These are phyloP conservation scores for Zootoca vivipara DNA, from an alignment of 2,113 vertebrate species.

Conservation along the genomic window DNA sequence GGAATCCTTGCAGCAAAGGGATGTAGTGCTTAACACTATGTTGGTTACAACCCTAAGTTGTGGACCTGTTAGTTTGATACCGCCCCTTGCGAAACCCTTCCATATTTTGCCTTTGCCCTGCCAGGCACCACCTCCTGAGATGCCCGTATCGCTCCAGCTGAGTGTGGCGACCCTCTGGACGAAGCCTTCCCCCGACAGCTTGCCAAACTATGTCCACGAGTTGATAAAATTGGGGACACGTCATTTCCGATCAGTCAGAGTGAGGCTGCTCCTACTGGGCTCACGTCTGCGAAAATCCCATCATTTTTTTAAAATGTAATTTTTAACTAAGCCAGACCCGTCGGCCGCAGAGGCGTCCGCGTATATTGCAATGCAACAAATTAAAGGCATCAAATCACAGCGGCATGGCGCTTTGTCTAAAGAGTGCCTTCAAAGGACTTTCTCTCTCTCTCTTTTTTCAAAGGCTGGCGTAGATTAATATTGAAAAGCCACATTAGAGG, in stretches of 20 bases:
- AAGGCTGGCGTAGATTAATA: slow-evolving; percentile 35
- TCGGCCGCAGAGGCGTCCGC: slow-evolving; percentile 5
- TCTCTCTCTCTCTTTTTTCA: slow-evolving; percentile 41
- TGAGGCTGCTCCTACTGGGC: background rate
- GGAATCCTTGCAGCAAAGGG: too few species aligned
- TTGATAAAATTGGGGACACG: background rate
- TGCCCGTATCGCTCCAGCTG: background rate
- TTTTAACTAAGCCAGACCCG: slow-evolving; percentile 15
- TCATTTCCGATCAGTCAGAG: background rate
- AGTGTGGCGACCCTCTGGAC: background rate
- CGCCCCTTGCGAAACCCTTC: too few species aligned
- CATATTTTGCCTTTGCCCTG: background rate
- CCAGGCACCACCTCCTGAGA: background rate
- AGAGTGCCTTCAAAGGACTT: slow-evolving; percentile 41
- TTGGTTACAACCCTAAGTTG: too few species aligned
- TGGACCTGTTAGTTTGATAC: too few species aligned
- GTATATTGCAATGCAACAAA: slow-evolving; percentile 23
- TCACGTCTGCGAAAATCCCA: background rate
- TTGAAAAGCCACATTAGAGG: slow-evolving; percentile 36
- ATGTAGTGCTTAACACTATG: too few species aligned
- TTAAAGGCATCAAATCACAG: slow-evolving; percentile 18
- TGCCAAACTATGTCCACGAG: background rate
- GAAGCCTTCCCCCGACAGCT: background rate
- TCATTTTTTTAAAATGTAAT: background rate
- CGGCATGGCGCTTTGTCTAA: slow-evolving; percentile 18